Percentiles rank a stretch among this genome's conserved stretches.
Conservation (phyloP, 2,113 vertebrate genomes). For the Lycocorax pyrrhopterus region DNA sequence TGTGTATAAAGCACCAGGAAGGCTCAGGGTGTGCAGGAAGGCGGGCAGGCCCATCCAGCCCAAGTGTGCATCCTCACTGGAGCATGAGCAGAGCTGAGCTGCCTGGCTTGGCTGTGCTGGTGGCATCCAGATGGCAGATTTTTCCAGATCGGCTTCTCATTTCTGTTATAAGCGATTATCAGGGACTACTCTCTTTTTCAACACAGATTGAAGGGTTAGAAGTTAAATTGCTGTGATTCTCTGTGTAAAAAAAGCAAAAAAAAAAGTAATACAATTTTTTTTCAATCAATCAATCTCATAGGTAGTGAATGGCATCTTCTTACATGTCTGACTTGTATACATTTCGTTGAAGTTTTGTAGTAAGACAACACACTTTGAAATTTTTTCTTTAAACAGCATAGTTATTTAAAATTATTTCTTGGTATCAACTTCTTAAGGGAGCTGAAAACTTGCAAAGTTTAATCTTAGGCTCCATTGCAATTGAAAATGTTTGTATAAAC, state of each 20-base stretch:
- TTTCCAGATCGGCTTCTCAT: neutral
- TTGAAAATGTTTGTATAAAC: neutral
- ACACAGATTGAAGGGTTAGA: neutral
- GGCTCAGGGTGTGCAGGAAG: neutral
- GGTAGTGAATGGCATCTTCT: neutral
- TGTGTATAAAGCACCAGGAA: accelerated
- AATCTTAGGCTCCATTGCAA: neutral
- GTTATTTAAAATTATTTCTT: neutral
- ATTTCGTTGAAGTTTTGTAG: neutral
- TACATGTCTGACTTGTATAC: neutral
- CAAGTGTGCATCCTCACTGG: accelerated
- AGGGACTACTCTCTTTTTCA: neutral
- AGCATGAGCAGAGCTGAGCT: neutral
- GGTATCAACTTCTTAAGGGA: neutral
- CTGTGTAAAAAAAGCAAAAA: neutral
- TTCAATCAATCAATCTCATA: neutral
- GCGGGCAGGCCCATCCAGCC: neutral
- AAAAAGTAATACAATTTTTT: neutral
- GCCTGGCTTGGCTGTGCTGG: neutral
- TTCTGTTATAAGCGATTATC: neutral
- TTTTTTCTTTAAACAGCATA: accelerated
- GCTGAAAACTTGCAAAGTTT: neutral
- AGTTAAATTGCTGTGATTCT: neutral
- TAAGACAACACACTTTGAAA: neutral
- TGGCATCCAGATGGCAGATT: neutral